These are phyloP conservation scores for Dusona sp. DNA, from an alignment of 2,888 invertebrate genomes.

Conservation along the genomic window DNA sequence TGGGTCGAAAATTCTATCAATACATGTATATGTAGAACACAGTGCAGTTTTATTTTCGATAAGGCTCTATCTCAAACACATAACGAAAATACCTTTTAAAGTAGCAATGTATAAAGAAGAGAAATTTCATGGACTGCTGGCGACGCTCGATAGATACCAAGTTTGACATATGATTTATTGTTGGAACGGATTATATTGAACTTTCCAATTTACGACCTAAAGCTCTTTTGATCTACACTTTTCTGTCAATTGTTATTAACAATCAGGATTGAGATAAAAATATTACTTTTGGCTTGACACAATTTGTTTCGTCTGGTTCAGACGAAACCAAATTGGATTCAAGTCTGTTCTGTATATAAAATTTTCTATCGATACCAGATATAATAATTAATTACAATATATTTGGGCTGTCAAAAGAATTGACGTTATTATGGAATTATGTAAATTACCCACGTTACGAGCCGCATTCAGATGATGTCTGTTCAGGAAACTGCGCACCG, in stretches of 20 bases:
- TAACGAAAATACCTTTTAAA: slow-evolving; percentile 12
- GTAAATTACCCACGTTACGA: too few species aligned
- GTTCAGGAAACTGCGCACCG: neutral
- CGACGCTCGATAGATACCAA: slow-evolving; percentile 49
- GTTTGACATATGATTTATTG: neutral
- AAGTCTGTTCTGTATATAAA: neutral
- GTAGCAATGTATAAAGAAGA: slow-evolving; percentile 67
- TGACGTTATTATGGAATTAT: too few species aligned
- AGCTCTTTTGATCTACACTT: neutral
- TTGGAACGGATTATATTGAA: neutral
- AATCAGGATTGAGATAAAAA: neutral
- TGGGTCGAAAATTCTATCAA: neutral
- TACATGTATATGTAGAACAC: neutral
- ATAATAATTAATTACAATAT: neutral
- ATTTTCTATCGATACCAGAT: neutral
- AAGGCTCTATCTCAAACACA: slow-evolving; percentile 32
- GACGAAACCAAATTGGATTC: neutral
- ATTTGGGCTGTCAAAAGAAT: too few species aligned
- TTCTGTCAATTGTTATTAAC: neutral
- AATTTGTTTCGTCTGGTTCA: neutral
- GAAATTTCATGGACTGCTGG: slow-evolving; percentile 66
- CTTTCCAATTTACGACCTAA: neutral
- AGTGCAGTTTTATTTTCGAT: slow-evolving; percentile 2
- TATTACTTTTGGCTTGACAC: neutral
- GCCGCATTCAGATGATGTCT: too few species aligned